Evolutionary conservation across 2,797 vertebrate genomes (phyloP).

Genomic region (Furcifer pardalis): DNA sequence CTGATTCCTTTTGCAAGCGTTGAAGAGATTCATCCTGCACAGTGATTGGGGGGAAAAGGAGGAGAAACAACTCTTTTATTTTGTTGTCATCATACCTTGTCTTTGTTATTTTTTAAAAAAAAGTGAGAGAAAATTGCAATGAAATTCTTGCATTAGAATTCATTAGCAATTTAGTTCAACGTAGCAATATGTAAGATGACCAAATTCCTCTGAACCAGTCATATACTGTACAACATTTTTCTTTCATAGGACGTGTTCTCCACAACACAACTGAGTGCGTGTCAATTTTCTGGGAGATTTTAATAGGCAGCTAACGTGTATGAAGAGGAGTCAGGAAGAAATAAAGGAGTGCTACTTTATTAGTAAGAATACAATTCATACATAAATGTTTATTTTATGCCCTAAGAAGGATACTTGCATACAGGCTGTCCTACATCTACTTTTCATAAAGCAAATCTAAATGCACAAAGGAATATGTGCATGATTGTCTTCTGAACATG

Average conservation of each 20-base stretch:
- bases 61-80: conserved; percentile 53
- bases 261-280: conserved; percentile 29
- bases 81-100: neutral
- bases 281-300: conserved; percentile 26
- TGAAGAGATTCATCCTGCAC: conserved; percentile 94
- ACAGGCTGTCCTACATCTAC: neutral
- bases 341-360: conserved; percentile 19
- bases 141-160: conserved; percentile 8
- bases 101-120: conserved; percentile 26
- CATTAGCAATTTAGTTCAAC: neutral
- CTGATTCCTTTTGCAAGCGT: conserved; percentile 97
- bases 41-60: conserved; percentile 43
- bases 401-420: neutral
- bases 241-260: neutral
- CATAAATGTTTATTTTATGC: neutral
- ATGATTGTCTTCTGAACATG: neutral
- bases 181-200: conserved; percentile 13
- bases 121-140: neutral
- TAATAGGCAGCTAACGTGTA: conserved; percentile 31
- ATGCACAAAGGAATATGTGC: neutral
- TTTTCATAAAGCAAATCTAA: neutral
- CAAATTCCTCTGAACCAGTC: conserved; percentile 10
- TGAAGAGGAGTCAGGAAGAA: conserved; percentile 39
- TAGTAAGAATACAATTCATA: conserved; percentile 18
- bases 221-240: neutral